phyloP scores from a whole-genome alignment of 2,888 invertebrate species.

The Pollenia griseotomentosa region DNA sequence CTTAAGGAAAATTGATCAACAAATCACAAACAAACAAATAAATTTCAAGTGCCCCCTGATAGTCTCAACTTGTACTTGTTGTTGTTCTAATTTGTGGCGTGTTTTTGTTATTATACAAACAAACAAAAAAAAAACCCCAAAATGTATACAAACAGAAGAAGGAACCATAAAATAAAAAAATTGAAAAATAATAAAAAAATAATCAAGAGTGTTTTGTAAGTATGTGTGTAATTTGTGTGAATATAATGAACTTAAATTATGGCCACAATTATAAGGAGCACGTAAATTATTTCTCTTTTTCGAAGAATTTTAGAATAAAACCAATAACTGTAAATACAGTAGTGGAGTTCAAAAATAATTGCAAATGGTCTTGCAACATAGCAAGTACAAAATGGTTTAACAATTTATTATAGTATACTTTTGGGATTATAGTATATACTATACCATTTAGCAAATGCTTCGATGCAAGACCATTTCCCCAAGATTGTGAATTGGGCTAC shows the following conservation, averaged over 20 bases:
- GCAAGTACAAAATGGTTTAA: too few species aligned
- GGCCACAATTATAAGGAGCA: constrained; percentile 38
- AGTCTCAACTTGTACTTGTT: constrained; percentile 9
- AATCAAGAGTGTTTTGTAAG: background rate
- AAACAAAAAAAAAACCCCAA: constrained; percentile 5
- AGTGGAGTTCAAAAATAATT: too few species aligned
- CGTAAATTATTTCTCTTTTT: constrained; percentile 16
- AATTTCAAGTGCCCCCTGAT: constrained; percentile 49
- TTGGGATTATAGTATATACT: too few species aligned
- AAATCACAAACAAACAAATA: constrained; percentile 67
- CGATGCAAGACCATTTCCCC: too few species aligned
- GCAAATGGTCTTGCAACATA: too few species aligned
- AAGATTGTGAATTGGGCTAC: too few species aligned
- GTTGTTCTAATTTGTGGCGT: background rate
- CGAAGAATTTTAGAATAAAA: background rate
- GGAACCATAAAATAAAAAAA: background rate
- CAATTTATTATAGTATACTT: too few species aligned
- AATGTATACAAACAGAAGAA: background rate
- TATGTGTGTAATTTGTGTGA: background rate
- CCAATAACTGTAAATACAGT: constrained; percentile 19
- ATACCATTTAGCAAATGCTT: too few species aligned
- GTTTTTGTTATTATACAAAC: background rate
- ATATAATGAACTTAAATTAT: constrained; percentile 38
- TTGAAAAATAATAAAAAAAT: background rate
- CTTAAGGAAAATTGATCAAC: constrained; percentile 63